These are phyloP conservation scores for Cylloceria caligata DNA, from an alignment of 2,888 invertebrate genomes.

Conservation along the genomic window DNA sequence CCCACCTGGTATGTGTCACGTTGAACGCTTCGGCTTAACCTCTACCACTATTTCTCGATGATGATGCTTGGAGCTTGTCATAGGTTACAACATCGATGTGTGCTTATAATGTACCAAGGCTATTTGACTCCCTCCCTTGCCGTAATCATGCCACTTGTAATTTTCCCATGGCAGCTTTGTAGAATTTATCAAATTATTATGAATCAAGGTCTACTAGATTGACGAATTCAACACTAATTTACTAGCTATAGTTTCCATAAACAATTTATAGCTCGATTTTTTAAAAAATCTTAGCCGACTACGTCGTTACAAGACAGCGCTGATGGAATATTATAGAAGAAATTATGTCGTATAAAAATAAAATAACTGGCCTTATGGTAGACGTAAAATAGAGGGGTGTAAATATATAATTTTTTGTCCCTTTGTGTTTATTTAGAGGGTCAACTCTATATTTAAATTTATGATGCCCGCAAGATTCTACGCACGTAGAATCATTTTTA, in stretches of 20 bases:
- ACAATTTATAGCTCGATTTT: too few species aligned
- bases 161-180: neutral
- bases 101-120: neutral
- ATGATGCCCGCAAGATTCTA: neutral
- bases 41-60: constrained; percentile 32
- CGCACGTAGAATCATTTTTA: neutral
- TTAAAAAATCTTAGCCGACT: too few species aligned
- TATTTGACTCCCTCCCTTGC: neutral
- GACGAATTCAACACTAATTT: too few species aligned
- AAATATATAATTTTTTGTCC: neutral
- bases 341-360: neutral
- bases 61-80: constrained; percentile 23
- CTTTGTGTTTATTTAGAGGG: neutral
- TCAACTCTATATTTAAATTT: neutral
- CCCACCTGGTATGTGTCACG: neutral
- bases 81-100: neutral
- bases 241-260: too few species aligned
- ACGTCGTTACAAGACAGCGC: too few species aligned
- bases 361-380: neutral
- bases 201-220: too few species aligned
- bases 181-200: neutral
- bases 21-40: constrained; percentile 42
- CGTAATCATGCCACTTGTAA: neutral
- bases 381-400: neutral
- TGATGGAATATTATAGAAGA: too few species aligned